These are phyloP conservation scores for Xenops minutus DNA, from an alignment of 2,797 vertebrate genomes.

Conservation along the genomic window DNA sequence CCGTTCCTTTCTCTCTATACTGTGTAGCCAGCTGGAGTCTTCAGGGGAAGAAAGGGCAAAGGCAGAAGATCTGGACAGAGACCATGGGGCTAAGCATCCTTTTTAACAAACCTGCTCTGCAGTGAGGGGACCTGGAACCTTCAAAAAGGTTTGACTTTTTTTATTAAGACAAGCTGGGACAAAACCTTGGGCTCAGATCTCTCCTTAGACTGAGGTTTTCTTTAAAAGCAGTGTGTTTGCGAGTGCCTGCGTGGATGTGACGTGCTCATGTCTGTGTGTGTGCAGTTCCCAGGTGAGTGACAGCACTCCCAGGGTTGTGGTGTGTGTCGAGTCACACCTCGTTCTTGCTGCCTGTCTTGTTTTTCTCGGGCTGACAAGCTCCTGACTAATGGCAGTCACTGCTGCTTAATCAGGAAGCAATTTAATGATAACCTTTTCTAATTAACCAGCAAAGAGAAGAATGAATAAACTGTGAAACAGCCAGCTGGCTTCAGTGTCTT, in stretches of 20 bases:
- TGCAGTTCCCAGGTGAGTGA: not conserved
- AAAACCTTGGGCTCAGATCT: not conserved
- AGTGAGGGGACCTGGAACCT: not conserved
- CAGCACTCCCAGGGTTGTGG: not conserved
- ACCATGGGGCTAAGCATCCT: not conserved
- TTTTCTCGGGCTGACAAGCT: constrained; percentile 12
- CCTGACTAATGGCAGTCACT: constrained; percentile 38
- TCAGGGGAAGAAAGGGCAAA: not conserved
- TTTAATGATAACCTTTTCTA: constrained; percentile 75
- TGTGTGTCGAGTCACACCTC: not conserved
- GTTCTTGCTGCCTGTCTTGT: not conserved
- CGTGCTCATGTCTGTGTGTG: fast-evolving
- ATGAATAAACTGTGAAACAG: constrained; percentile 68
- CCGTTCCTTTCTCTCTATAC: not conserved
- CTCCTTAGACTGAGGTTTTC: not conserved
- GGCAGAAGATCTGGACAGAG: not conserved
- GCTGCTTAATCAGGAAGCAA: constrained; percentile 66
- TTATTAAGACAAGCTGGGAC: not conserved
- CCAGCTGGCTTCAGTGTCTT: constrained; percentile 49
- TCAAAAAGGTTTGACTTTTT: not conserved
- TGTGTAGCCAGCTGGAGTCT: not conserved
- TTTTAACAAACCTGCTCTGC: not conserved
- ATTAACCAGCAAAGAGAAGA: constrained; percentile 68
- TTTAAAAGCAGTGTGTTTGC: not conserved
- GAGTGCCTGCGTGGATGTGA: not conserved